A percentile compares a stretch with the other conserved stretches of the same genome.
phyloP scores from a whole-genome alignment of 2,797 vertebrate species.

The Babyrousa celebensis region DNA sequence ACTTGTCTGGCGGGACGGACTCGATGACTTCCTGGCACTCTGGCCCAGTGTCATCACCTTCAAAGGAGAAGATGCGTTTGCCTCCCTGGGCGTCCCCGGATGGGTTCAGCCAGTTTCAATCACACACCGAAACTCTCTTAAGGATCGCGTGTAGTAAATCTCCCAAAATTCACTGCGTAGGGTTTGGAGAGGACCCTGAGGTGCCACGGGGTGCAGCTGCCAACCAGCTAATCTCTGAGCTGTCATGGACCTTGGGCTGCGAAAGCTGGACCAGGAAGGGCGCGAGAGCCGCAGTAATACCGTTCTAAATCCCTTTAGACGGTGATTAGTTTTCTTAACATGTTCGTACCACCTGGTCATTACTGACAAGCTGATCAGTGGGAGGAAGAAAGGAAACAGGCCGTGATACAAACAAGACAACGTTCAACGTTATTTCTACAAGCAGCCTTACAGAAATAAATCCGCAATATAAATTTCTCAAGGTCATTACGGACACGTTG shows the following conservation, averaged over 20 bases:
- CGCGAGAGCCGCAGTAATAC: constrained; percentile 25
- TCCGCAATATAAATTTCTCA: not conserved
- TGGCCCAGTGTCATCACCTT: not conserved
- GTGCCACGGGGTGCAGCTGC: not conserved
- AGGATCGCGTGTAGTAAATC: not conserved
- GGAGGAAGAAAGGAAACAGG: rapidly evolving
- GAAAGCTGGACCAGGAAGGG: constrained; percentile 44
- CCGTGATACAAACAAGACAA: not conserved
- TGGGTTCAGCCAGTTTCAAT: not conserved
- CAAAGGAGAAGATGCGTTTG: not conserved
- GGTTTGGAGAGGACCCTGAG: not conserved
- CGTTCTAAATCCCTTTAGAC: constrained; percentile 67
- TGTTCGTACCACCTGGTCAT: not conserved
- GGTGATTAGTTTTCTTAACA: constrained; percentile 60
- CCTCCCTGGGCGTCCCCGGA: not conserved
- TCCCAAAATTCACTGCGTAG: not conserved
- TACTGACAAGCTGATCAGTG: not conserved
- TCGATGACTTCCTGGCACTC: constrained; percentile 33
- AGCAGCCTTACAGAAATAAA: not conserved
- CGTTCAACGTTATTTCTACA: not conserved
- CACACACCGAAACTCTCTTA: not conserved
- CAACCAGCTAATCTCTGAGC: not conserved
- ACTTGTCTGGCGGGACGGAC: constrained; percentile 78
- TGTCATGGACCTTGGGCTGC: constrained; percentile 13
- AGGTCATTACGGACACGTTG: not conserved